phyloP scores from a whole-genome alignment of 2,113 vertebrate species.

The Pongo abelii region DNA sequence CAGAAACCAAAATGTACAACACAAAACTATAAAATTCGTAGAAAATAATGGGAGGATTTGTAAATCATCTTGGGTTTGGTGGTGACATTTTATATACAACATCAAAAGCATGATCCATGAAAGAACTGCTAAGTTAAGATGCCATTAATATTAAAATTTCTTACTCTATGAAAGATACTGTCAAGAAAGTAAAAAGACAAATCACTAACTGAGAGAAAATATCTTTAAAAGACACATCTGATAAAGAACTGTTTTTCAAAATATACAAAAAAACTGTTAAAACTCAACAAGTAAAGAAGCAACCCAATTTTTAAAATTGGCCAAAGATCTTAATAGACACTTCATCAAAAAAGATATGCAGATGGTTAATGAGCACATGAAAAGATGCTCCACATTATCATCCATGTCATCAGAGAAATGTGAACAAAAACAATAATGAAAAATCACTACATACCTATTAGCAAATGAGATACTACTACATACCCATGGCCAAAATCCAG shows the following conservation, averaged over 20 bases:
- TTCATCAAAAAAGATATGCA: not conserved
- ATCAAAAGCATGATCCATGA: not conserved
- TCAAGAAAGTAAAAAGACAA: not conserved
- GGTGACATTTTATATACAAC: not conserved
- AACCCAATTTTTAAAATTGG: not conserved
- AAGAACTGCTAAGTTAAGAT: not conserved
- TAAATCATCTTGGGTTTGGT: not conserved
- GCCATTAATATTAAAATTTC: not conserved
- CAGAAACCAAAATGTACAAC: not conserved
- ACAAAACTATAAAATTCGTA: not conserved
- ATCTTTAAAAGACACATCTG: not conserved
- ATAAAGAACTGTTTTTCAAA: not conserved
- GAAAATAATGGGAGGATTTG: not conserved
- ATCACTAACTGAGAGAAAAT: not conserved
- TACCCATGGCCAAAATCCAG: not conserved
- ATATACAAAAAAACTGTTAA: not conserved
- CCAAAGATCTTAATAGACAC: not conserved
- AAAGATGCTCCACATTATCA: not conserved
- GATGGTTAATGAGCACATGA: not conserved
- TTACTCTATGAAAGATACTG: not conserved
- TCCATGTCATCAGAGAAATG: not conserved
- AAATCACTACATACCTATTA: not conserved
- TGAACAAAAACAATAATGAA: not conserved
- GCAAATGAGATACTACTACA: not conserved
- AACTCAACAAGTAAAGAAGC: not conserved